A percentile compares a stretch with the other conserved stretches of the same genome.
Evolutionary conservation across 2,113 vertebrate species (phyloP).

Genomic region (Corythoichthys intestinalis): DNA sequence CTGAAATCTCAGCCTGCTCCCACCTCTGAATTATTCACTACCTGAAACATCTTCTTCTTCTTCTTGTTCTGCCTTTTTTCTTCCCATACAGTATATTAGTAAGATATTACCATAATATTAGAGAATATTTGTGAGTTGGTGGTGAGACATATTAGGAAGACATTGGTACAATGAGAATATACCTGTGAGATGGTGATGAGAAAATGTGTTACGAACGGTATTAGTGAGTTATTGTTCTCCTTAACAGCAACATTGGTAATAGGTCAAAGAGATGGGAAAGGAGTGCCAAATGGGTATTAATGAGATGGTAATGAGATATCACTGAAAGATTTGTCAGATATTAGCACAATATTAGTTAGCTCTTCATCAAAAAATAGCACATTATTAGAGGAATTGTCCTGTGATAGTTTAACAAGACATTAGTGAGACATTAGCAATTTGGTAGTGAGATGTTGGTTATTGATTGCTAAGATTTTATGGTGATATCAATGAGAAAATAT

Average conservation of each 20-base stretch:
- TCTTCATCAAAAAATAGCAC: no score
- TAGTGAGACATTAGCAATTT: not conserved
- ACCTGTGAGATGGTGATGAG: not conserved
- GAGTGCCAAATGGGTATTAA: not conserved
- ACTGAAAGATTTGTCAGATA: no score
- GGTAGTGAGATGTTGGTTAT: not conserved
- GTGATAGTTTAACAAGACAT: not conserved
- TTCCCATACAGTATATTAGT: not conserved
- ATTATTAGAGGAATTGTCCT: no score
- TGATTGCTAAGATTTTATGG: not conserved
- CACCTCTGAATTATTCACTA: conserved; percentile 64
- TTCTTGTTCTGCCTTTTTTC: not conserved
- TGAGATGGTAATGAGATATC: not conserved
- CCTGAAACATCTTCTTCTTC: conserved; percentile 57
- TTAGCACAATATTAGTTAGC: no score
- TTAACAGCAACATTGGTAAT: no score
- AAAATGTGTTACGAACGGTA: no score
- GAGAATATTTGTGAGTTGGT: not conserved
- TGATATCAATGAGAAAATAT: not conserved
- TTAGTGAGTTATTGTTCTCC: no score
- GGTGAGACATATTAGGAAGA: not conserved
- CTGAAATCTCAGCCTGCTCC: conserved; percentile 62
- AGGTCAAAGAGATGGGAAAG: no score
- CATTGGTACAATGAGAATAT: not conserved
- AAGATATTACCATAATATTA: not conserved